These are phyloP conservation scores for Pelosia muscerda DNA, from an alignment of 2,888 invertebrate species.

Conservation along the genomic window DNA sequence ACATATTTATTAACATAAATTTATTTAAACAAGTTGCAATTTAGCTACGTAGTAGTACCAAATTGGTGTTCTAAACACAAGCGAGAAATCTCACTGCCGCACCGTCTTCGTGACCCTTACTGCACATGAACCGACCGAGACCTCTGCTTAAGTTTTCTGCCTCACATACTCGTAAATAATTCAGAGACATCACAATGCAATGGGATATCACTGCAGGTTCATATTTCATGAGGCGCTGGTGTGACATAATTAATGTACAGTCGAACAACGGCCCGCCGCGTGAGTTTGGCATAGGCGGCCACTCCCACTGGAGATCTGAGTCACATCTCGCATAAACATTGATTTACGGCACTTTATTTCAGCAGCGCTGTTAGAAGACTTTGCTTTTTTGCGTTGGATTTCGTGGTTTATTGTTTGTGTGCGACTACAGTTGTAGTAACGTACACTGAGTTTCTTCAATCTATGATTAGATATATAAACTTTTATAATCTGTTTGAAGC, in stretches of 20 bases:
- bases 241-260: conserved; percentile 71
- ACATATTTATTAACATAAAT: not conserved
- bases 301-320: conserved; percentile 48
- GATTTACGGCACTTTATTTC: conserved; percentile 60
- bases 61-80: not conserved
- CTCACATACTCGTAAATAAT: conserved; percentile 67
- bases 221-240: conserved; percentile 75
- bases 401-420: not conserved
- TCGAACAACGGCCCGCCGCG: conserved; percentile 59
- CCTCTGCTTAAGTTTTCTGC: conserved; percentile 30
- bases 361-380: conserved; percentile 28
- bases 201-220: conserved; percentile 74
- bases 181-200: conserved; percentile 72
- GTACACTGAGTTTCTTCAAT: not conserved
- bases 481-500: not conserved
- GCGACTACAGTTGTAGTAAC: not conserved
- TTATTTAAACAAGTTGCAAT: not conserved
- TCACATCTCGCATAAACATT: conserved; percentile 59
- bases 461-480: not conserved
- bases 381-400: not conserved
- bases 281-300: conserved; percentile 60
- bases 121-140: conserved; percentile 15
- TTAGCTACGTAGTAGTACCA: not conserved
- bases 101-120: not conserved
- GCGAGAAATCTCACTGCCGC: no score